These are phyloP conservation scores for Coregonus sp. DNA, from an alignment of 2,797 vertebrate genomes.

Conservation along the genomic window DNA sequence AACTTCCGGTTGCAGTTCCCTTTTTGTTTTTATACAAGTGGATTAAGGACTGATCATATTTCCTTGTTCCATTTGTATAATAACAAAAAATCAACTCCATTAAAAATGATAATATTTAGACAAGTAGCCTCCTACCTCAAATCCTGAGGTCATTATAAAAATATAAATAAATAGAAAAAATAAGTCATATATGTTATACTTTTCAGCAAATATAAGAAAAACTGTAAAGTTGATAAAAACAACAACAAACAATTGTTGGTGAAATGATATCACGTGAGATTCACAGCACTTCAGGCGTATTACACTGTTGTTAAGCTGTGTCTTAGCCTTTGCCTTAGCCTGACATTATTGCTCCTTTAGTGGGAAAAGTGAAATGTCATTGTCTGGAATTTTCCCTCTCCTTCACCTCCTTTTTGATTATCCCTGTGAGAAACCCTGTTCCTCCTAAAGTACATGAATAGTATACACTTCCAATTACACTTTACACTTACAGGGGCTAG, in stretches of 20 bases:
- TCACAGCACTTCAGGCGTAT: constrained; percentile 48
- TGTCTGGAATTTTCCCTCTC: constrained; percentile 34
- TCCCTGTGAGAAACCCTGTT: constrained; percentile 78
- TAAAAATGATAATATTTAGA: no score
- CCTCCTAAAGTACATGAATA: constrained; percentile 51
- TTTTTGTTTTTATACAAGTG: neutral
- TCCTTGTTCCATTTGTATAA: neutral
- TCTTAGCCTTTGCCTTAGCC: constrained; percentile 39
- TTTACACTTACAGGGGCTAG: constrained; percentile 63
- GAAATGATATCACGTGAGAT: constrained; percentile 41
- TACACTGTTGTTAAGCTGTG: constrained; percentile 40
- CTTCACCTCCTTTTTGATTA: constrained; percentile 57
- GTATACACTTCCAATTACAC: constrained; percentile 73
- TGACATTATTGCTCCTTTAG: constrained; percentile 45
- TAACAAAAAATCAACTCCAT: neutral
- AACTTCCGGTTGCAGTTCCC: no score
- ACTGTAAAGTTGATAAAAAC: neutral
- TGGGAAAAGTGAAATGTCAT: constrained; percentile 55
- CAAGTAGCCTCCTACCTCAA: no score
- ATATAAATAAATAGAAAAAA: neutral
- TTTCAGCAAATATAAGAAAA: neutral
- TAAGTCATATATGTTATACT: neutral
- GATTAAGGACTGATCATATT: neutral
- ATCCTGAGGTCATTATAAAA: neutral
- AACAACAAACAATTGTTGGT: neutral